Conservation (phyloP, 1,140 invertebrate genomes). For the Ptiloglossa arizonensis region DNA sequence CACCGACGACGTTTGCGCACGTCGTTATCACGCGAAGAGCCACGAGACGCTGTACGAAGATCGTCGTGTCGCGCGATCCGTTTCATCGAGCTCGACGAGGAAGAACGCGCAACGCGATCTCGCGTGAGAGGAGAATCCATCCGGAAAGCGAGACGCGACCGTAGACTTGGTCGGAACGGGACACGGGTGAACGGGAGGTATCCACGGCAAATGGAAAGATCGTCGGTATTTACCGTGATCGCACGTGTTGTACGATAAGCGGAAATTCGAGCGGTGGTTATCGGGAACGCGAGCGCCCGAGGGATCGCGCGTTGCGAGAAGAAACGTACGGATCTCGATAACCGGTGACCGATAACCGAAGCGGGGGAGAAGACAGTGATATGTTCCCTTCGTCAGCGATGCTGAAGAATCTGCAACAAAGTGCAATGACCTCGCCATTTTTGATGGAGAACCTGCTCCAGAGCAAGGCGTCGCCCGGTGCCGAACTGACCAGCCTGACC, state of each 20-base stretch:
- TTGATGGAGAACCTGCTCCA: constrained; percentile 83
- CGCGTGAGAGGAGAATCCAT: too few species aligned
- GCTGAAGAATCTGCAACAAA: constrained; percentile 80
- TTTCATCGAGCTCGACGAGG: not conserved
- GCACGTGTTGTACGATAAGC: too few species aligned
- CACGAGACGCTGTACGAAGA: not conserved
- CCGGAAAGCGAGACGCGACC: too few species aligned
- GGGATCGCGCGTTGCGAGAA: too few species aligned
- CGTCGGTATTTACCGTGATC: too few species aligned
- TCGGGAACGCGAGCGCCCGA: too few species aligned
- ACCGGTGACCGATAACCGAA: not conserved
- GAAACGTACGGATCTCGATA: too few species aligned
- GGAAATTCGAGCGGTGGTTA: too few species aligned
- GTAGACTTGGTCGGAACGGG: too few species aligned
- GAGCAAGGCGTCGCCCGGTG: constrained; percentile 75
- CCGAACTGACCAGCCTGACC: constrained; percentile 77
- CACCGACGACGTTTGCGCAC: not conserved
- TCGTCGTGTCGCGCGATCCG: not conserved
- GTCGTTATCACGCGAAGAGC: not conserved
- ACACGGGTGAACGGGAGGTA: too few species aligned
- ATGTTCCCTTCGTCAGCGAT: constrained; percentile 80
- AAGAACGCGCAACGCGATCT: too few species aligned
- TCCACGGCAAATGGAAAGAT: too few species aligned
- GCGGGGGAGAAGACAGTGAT: constrained; percentile 53
- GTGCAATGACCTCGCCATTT: constrained; percentile 80